Base-by-base conservation (phyloP, 2,797 vertebrate genomes). In the Centroberyx gerrardi region DNA sequence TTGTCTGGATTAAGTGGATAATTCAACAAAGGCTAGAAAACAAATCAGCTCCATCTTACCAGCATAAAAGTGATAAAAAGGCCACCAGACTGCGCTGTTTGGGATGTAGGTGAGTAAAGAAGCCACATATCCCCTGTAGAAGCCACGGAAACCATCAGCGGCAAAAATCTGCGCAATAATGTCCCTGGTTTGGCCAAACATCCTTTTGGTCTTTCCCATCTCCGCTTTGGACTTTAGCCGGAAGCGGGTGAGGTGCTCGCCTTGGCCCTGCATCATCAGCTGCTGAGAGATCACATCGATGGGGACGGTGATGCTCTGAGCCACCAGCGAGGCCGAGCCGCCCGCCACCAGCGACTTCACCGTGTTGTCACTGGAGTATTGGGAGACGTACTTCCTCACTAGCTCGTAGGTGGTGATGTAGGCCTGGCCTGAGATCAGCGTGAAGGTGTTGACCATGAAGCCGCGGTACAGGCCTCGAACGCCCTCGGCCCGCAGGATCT, bases 341-440 rank as follows among this genome's bases (percentile, higher is more conserved):
- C 98, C 98, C 0, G 98, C 98, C 91, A 99, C 97, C 87, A 99
- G 90, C 0, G 98, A 99, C 82, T 99, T 99, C 0, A 99, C 79
- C 0, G 96, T 96, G n/a, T 99, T 99, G 93, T 95, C 95, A 76
- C 95, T 93, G 62, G 95, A 97, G 81, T 98, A 98, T 0, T 91
- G 89, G 0, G 98, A 95, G 8, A 97, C 96, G 0, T 99, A 98
- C 74, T 96, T 98, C 14, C 98, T 96, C 3, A 97, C 98, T 40
- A 99, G 94, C 91, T 99, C 98, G 0, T 99, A 99, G 0, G 98
- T 98, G 1, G 98, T 99, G n/a, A 99, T 98, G 7, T 99, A 99
- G 14, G 97, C 98, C 94, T 99, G 98, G 4, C 98, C 98, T 0
- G 98, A 99, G 93, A 99, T 96, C 4, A 99, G 95, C 0, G 98